phyloP scores from a whole-genome alignment of 2,888 invertebrate species.

The Embidobia sp. region DNA sequence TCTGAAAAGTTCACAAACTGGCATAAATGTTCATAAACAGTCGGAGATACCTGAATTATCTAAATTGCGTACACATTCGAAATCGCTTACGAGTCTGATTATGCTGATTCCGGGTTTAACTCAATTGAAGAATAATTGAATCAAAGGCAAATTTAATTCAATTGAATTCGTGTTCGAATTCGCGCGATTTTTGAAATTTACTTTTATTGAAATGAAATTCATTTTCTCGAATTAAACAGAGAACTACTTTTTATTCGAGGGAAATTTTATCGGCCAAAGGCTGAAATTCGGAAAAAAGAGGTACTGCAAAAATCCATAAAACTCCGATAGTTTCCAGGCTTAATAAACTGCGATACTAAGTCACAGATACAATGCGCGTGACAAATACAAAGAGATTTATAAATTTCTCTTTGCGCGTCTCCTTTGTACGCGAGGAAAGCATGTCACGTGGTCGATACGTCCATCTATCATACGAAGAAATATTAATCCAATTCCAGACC shows the following conservation, averaged over 20 bases:
- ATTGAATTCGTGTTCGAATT: too few species aligned
- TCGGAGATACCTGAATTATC: constrained; percentile 27
- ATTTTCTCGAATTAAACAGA: too few species aligned
- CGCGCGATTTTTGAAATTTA: too few species aligned
- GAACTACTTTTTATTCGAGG: neutral
- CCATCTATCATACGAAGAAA: constrained; percentile 44
- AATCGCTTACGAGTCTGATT: too few species aligned
- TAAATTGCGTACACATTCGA: constrained; percentile 13
- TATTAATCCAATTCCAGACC: constrained; percentile 43
- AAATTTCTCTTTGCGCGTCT: constrained; percentile 26
- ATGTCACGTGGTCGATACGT: constrained; percentile 27
- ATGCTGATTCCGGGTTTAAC: too few species aligned
- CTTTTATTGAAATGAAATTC: too few species aligned
- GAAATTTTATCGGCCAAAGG: too few species aligned
- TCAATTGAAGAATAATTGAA: too few species aligned
- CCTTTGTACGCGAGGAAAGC: constrained; percentile 24
- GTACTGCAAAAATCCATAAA: constrained; percentile 25
- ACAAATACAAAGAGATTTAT: constrained; percentile 43
- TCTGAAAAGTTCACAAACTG: constrained; percentile 23
- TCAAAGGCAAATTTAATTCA: too few species aligned
- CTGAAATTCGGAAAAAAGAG: neutral
- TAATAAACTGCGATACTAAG: constrained; percentile 38
- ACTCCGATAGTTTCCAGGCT: constrained; percentile 1
- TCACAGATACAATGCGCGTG: constrained; percentile 16
- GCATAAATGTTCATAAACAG: constrained; percentile 28